Conservation (phyloP, 2,797 vertebrate genomes). For the Tiaroga cobitis region DNA sequence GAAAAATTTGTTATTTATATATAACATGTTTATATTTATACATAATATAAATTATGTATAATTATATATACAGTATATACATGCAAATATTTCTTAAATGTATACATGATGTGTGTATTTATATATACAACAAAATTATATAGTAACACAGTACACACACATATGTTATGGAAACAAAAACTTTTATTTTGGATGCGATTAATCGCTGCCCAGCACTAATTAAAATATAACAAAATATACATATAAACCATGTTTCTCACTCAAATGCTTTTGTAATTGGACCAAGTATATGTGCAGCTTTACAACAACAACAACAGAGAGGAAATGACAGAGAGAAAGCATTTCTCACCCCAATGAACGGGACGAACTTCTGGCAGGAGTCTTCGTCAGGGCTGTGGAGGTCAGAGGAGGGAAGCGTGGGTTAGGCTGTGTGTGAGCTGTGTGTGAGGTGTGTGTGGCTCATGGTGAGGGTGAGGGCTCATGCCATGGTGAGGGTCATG, state of each 20-base stretch:
- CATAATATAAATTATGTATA: too few species aligned
- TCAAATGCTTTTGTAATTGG: not conserved
- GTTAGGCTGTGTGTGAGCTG: slow-evolving; percentile 22
- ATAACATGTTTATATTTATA: too few species aligned
- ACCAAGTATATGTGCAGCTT: not conserved
- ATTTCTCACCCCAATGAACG: slow-evolving; percentile 61
- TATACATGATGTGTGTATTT: too few species aligned
- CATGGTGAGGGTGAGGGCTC: slow-evolving; percentile 49
- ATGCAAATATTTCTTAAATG: too few species aligned
- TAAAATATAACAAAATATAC: too few species aligned
- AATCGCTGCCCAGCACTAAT: too few species aligned
- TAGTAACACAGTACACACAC: too few species aligned
- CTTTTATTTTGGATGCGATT: too few species aligned
- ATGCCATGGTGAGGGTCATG: slow-evolving; percentile 54
- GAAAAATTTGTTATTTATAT: too few species aligned
- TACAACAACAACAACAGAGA: not conserved
- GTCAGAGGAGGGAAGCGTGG: slow-evolving; percentile 14
- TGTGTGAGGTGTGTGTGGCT: slow-evolving; percentile 47
- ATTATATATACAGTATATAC: too few species aligned
- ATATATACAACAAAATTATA: too few species aligned
- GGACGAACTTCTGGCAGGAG: slow-evolving; percentile 64
- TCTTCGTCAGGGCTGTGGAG: slow-evolving; percentile 61
- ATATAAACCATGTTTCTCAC: not conserved
- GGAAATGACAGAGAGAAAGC: not conserved
- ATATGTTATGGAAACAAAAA: too few species aligned